Evolutionary conservation across 2,113 vertebrate genomes (phyloP).

Genomic region (Mesembrinibis cayennensis): DNA sequence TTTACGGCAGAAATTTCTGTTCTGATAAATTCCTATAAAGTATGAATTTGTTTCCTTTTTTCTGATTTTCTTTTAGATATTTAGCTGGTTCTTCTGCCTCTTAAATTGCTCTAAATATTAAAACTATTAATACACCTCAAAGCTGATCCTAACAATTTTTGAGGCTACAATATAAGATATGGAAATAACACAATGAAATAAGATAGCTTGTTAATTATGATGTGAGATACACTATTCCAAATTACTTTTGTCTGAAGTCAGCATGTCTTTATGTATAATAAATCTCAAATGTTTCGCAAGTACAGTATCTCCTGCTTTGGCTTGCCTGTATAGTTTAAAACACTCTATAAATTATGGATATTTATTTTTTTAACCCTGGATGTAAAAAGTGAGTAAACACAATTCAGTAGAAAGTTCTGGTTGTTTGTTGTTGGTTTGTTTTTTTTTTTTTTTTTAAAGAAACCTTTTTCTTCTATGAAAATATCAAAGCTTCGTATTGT

Average conservation of each 20-base stretch:
- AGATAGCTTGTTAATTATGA: neutral
- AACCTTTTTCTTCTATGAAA: neutral
- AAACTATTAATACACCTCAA: neutral
- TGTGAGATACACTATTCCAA: neutral
- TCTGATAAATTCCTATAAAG: neutral
- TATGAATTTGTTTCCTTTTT: neutral
- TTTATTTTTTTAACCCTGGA: slow-evolving; percentile 19
- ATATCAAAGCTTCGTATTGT: slow-evolving; percentile 43
- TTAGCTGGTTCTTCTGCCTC: neutral
- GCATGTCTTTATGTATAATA: neutral
- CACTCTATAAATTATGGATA: neutral
- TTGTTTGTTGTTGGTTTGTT: neutral
- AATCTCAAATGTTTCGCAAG: neutral
- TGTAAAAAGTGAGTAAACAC: neutral
- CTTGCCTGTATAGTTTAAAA: neutral
- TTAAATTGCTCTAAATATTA: neutral
- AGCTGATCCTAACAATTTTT: neutral
- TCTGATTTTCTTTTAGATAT: neutral
- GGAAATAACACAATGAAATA: neutral
- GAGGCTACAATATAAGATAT: neutral
- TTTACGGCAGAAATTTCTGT: neutral
- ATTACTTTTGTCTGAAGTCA: neutral
- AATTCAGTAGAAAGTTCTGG: neutral
- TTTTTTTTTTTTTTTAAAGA: neutral
- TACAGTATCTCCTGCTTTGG: neutral